Evolutionary conservation across 2,888 invertebrate species (phyloP), one percentile per base, ranked within the genome.

Genomic region (Drosophila sordidapex): DNA sequence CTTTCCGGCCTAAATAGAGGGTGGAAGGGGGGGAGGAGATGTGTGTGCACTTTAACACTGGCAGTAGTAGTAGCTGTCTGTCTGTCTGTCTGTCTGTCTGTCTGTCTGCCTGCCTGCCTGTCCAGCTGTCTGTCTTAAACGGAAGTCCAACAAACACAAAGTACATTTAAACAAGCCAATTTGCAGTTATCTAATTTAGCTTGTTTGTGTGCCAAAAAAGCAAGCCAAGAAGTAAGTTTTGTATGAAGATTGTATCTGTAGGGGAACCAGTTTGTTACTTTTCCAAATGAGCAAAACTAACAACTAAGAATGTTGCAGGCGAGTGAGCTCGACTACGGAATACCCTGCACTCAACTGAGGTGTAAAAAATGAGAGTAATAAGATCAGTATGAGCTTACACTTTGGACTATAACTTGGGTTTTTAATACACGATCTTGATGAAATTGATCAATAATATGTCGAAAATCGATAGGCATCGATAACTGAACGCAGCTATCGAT

Each of bases 81-180:
- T 46, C 25, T 25, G 25, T 21, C 21, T 25, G 25, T 25, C 25
- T 25, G 25, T 0, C 25, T 46, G 8, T 25, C 25, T 25, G 25
- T 21, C 21, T 25, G 25, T 25, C 25, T 25, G 25, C 2, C 25
- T 46, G 8, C 4, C 46, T 76, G 71, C 79, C 84, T 60, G 59
- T 69, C 63, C 58, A 36, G 48, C 53, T 67, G 68, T 64, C 68
- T 74, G 33, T 33, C 36, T 40, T 36, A 67, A 86, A 67, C 84
- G 89, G 83, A 89, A 87, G 70, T 74, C 58, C 68, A 76, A 82
- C 73, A 83, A 59, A 15, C 40, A 18, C 46, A 64, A 69, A 48
- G 18, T 64, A 29, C 63, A 67, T 62, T 67, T 33, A 35, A 49
- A 58, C 27, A 59, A 43, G 40, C 46, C 38, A 56, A 48, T 52